Evolutionary conservation across 2,888 invertebrate genomes (phyloP), one percentile per base, ranked within the genome.

Genomic region (Griposia aprilina): DNA sequence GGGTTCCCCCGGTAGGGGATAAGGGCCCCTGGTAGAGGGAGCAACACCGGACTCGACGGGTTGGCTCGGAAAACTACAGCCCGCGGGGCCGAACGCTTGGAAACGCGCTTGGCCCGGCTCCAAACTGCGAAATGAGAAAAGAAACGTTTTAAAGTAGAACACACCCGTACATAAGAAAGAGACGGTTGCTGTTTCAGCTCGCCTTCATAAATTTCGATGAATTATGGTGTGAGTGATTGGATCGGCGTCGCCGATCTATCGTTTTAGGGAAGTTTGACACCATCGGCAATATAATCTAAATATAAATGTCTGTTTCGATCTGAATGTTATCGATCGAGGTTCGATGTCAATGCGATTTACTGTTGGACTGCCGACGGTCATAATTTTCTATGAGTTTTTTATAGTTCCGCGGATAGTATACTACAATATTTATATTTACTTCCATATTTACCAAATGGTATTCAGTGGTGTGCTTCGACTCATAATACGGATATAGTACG

Each of bases 61-160:
- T 89, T 89, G 93, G 92, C 93, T 96, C 95, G 96, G 96, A 96
- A 97, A 96, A 97, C 97, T 97, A 97, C 96, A 95, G 95, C 91
- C 94, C 93, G 95, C 95, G 92, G 94, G 92, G 90, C 94, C 94
- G 94, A 95, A 95, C 96, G 96, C 95, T 96, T 95, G 97, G 92
- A 97, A 97, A 95, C 95, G 95, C 94, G 94, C 94, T 97, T 97
- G 97, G 97, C 97, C 95, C 96, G 96, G 94, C 95, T 97, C 97
- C 97, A 97, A 97, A 94, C 97, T 96, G 97, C 94, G 95, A 97
- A 96, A 96, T 96, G 96, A 96, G 96, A 96, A 96, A 97, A 97
- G 96, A 96, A 96, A 96, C 92, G 93, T 90, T 94, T 94, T 94
- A 95, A 96, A 95, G 94, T 95, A 94, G 93, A 94, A 92, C 95